Conservation (phyloP, 2,113 vertebrate genomes). For the Amazona guildingii region DNA sequence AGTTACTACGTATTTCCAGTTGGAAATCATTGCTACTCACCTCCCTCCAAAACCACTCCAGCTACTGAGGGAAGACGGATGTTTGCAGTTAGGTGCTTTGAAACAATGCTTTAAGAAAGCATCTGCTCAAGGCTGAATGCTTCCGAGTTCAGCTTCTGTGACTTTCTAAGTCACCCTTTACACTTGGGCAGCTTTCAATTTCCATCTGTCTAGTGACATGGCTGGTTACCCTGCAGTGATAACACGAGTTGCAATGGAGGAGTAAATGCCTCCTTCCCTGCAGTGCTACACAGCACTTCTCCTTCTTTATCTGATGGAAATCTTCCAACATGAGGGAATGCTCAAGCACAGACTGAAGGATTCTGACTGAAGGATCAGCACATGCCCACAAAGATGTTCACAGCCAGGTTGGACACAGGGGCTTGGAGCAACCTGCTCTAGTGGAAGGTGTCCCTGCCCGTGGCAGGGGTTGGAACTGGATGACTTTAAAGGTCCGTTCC, state of each 20-base stretch:
- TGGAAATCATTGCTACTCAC: neutral
- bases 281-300: neutral
- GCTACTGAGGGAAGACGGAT: neutral
- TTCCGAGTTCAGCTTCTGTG: neutral
- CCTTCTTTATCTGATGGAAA: neutral
- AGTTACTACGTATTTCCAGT: neutral
- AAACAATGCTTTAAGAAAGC: neutral
- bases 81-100: neutral
- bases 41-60: neutral
- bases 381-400: accelerated
- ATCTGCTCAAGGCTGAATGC: neutral
- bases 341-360: neutral
- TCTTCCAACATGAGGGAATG: neutral
- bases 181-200: neutral
- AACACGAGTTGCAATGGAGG: neutral
- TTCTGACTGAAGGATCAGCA: neutral
- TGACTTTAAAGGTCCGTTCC: neutral
- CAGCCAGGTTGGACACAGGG: neutral
- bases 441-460: neutral
- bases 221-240: neutral
- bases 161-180: neutral
- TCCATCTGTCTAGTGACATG: neutral
- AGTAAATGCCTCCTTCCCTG: neutral
- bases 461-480: neutral
- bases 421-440: neutral